phyloP scores from a whole-genome alignment of 64 coral and sea anemone genomes.

The Stylophora pistillata region DNA sequence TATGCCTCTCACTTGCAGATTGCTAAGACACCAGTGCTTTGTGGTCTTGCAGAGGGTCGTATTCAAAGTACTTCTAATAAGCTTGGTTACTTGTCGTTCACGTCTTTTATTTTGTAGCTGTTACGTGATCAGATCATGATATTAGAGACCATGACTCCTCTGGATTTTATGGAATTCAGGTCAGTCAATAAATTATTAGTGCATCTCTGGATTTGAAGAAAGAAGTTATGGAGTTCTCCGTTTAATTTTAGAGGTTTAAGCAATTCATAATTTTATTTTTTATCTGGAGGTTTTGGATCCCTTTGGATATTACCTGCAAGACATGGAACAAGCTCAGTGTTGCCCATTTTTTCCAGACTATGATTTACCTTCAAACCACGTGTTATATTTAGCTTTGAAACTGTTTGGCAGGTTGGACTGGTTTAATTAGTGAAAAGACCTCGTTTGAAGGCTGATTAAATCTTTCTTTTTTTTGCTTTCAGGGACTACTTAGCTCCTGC shows the following conservation, averaged over 20 bases:
- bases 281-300: too few relatives aligned
- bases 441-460: not conserved
- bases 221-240: not conserved
- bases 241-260: not conserved
- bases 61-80: not conserved
- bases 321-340: too few relatives aligned
- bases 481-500: constrained; percentile 92
- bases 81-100: not conserved
- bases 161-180: constrained; percentile 98
- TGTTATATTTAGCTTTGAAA: too few relatives aligned
- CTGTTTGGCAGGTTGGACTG: not conserved
- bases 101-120: constrained; percentile 57
- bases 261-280: too few relatives aligned
- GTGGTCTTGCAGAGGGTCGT: too few relatives aligned
- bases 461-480: not conserved
- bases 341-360: too few relatives aligned
- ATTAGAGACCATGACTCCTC: constrained; percentile 91
- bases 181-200: not conserved
- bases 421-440: not conserved
- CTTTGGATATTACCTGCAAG: too few relatives aligned
- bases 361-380: too few relatives aligned
- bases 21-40: too few relatives aligned
- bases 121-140: constrained; percentile 85
- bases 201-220: too few relatives aligned
- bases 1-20: too few relatives aligned